Conservation (phyloP, 2,113 vertebrate genomes). For the Hippocampus abdominalis region DNA sequence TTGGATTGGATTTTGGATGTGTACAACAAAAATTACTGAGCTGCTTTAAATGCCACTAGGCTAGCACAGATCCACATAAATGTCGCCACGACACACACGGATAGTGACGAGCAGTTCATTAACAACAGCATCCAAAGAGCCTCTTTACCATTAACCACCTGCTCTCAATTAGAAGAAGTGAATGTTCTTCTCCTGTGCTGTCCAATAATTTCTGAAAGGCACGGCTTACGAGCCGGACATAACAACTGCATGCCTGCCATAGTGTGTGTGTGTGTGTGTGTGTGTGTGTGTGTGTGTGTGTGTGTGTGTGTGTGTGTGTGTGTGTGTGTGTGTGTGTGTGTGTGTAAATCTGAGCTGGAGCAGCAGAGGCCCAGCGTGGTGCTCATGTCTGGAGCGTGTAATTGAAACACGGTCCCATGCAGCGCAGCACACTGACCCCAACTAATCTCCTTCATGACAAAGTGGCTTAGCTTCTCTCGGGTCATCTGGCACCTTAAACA, state of each 20-base stretch:
- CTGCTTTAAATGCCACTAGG: neutral
- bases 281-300: neutral
- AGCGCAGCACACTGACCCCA: constrained; percentile 66
- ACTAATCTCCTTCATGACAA: constrained; percentile 77
- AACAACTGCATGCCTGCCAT: neutral
- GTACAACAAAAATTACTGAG: neutral
- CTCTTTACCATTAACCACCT: constrained; percentile 39
- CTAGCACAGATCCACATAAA: neutral
- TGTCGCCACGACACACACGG: neutral
- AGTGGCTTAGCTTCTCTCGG: constrained; percentile 73
- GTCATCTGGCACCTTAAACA: constrained; percentile 74
- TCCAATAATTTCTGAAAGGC: neutral
- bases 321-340: constrained; percentile 2
- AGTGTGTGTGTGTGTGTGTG: neutral
- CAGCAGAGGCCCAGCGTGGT: constrained; percentile 45
- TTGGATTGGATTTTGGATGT: neutral
- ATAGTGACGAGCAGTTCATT: constrained; percentile 6
- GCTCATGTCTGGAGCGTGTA: constrained; percentile 60
- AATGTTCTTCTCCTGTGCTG: neutral
- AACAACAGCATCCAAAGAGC: constrained; percentile 26
- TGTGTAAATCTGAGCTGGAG: constrained; percentile 26
- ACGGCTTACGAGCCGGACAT: no score
- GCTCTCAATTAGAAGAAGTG: constrained; percentile 14
- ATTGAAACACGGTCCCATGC: constrained; percentile 66
- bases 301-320: neutral